phyloP scores from a whole-genome alignment of 2,113 vertebrate genomes.

The Stegostoma tigrinum region DNA sequence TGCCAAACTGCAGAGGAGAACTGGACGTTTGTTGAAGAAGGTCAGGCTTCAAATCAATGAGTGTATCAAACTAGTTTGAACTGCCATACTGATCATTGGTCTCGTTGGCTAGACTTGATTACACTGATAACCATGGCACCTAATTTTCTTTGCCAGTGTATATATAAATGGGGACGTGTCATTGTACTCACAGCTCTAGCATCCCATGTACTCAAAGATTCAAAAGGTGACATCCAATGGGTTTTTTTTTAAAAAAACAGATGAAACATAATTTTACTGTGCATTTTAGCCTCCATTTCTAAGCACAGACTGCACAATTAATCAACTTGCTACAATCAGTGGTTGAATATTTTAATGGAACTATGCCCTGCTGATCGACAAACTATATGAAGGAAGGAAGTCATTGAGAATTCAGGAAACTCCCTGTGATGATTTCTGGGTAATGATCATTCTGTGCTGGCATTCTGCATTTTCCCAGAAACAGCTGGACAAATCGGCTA shows the following conservation, averaged over 20 bases:
- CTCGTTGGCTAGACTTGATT: no score
- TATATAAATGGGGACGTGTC: background rate
- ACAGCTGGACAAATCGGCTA: constrained; percentile 8
- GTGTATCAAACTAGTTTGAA: background rate
- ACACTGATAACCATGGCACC: background rate
- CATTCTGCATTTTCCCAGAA: constrained; percentile 5
- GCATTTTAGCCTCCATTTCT: background rate
- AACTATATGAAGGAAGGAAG: constrained; percentile 24
- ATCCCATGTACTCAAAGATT: background rate
- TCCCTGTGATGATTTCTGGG: background rate
- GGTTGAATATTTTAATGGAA: background rate
- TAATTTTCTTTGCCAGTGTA: background rate
- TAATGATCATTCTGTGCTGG: background rate
- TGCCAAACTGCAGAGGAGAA: background rate
- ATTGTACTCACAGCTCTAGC: background rate
- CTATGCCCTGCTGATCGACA: constrained; percentile 16
- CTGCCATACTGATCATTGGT: background rate
- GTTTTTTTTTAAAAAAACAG: background rate
- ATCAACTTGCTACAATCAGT: background rate
- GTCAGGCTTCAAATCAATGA: background rate
- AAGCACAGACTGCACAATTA: background rate
- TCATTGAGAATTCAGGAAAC: constrained; percentile 2
- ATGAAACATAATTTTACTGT: background rate
- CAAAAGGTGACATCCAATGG: background rate
- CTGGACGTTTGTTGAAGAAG: background rate